Percentiles rank a stretch among this genome's conserved stretches.
phyloP scores from a whole-genome alignment of 2,797 vertebrate genomes.

The Mionectes olivaceus region DNA sequence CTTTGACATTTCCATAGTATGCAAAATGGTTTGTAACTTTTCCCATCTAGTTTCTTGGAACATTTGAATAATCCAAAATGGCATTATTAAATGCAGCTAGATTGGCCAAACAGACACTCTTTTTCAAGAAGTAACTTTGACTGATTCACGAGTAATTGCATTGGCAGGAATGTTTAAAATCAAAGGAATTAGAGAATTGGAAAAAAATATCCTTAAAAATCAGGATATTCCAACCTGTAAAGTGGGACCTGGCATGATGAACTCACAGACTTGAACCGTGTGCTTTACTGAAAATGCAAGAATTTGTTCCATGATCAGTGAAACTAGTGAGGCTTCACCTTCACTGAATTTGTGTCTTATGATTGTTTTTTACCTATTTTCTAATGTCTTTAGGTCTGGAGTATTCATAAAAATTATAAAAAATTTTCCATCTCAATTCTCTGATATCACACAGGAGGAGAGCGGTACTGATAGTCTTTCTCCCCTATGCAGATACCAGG shows the following conservation, averaged over 20 bases:
- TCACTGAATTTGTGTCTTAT: background rate
- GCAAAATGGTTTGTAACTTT: background rate
- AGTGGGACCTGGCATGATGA: background rate
- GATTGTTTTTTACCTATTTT: background rate
- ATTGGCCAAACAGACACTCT: background rate
- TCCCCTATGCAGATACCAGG: background rate
- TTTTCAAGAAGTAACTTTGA: background rate
- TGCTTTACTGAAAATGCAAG: background rate
- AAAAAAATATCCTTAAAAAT: slow-evolving; percentile 30
- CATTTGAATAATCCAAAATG: background rate
- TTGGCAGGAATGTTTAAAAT: background rate
- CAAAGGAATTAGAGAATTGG: slow-evolving; percentile 1
- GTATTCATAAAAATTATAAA: background rate
- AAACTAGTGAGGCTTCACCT: background rate
- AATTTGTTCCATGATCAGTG: background rate
- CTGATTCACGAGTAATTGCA: background rate
- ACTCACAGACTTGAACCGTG: background rate
- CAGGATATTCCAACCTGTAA: background rate
- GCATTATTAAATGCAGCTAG: background rate
- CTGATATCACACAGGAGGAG: background rate
- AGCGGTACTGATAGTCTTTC: background rate
- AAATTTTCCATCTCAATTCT: background rate
- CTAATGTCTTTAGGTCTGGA: background rate
- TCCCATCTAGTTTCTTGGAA: background rate
- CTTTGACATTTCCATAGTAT: slow-evolving; percentile 3